Percentiles rank a stretch among this genome's conserved stretches.
phyloP scores from a whole-genome alignment of 92 coral and sea anemone species.

The Phenganax subtilis region DNA sequence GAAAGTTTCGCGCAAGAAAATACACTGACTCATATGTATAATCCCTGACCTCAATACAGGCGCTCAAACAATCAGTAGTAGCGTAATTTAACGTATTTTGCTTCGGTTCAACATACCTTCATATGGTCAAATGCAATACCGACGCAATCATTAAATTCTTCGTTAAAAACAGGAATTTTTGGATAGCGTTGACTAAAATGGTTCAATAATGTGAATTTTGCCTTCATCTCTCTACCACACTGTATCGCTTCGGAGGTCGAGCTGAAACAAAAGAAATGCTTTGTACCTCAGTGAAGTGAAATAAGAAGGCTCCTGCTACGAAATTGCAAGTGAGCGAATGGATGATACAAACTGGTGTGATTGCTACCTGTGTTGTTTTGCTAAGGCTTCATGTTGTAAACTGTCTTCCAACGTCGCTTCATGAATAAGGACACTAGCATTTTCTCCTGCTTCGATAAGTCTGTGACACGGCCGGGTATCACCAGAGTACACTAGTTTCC shows the following conservation, averaged over 20 bases:
- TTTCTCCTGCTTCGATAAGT: slow-evolving; percentile 63
- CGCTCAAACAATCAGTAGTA: background rate
- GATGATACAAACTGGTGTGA: background rate
- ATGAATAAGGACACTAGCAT: slow-evolving; percentile 89
- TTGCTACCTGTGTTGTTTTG: slow-evolving; percentile 69
- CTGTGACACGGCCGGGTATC: slow-evolving; percentile 76
- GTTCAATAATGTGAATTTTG: slow-evolving; percentile 75
- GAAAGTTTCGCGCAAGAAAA: background rate
- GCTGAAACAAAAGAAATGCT: slow-evolving; percentile 32
- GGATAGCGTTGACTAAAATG: slow-evolving; percentile 99
- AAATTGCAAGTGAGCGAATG: background rate
- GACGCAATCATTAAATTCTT: slow-evolving; percentile 72
- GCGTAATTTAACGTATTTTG: background rate
- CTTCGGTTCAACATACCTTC: slow-evolving; percentile 54
- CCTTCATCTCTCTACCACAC: slow-evolving; percentile 76
- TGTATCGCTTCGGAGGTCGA: slow-evolving; percentile 91
- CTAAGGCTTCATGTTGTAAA: slow-evolving; percentile 67
- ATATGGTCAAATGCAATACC: slow-evolving; percentile 98
- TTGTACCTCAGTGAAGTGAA: no score
- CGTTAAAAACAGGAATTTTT: slow-evolving; percentile 86
- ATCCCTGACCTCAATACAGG: background rate
- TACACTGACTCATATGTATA: background rate
- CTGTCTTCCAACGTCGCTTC: slow-evolving; percentile 96
- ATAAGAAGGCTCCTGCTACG: no score
- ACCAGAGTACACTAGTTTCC: slow-evolving; percentile 92